A percentile compares a stretch with the other conserved stretches of the same genome.
These are phyloP conservation scores for Lepus americanus DNA, from an alignment of 2,113 vertebrate species.

Conservation along the genomic window DNA sequence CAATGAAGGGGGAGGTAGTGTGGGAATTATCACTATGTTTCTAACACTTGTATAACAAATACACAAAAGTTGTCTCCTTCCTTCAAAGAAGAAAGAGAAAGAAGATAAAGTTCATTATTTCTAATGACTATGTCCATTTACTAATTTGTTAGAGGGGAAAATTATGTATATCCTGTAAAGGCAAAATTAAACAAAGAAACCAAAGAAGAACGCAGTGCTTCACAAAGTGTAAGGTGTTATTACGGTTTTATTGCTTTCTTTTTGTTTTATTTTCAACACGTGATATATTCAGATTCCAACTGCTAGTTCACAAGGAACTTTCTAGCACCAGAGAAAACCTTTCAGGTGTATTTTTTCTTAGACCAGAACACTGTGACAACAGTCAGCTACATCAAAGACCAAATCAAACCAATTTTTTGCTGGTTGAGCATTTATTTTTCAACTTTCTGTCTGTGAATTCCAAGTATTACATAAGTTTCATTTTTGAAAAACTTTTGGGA, in stretches of 20 bases:
- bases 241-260: background rate
- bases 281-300: background rate
- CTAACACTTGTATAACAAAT: no score
- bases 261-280: no score
- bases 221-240: background rate
- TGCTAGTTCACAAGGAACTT: background rate
- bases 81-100: no score
- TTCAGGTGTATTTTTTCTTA: no score
- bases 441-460: background rate
- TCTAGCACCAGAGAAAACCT: background rate
- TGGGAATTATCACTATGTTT: no score
- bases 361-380: background rate
- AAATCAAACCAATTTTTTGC: background rate
- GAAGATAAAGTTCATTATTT: background rate
- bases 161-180: no score
- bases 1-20: no score
- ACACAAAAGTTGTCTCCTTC: no score
- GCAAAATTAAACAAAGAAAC: background rate
- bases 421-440: background rate
- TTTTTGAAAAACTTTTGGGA: background rate
- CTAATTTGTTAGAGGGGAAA: background rate
- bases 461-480: background rate
- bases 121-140: background rate
- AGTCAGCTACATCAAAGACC: background rate
- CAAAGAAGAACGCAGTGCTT: background rate